These are phyloP conservation scores for Muscidifurax raptorellus DNA, from an alignment of 1,140 invertebrate genomes.

Conservation along the genomic window DNA sequence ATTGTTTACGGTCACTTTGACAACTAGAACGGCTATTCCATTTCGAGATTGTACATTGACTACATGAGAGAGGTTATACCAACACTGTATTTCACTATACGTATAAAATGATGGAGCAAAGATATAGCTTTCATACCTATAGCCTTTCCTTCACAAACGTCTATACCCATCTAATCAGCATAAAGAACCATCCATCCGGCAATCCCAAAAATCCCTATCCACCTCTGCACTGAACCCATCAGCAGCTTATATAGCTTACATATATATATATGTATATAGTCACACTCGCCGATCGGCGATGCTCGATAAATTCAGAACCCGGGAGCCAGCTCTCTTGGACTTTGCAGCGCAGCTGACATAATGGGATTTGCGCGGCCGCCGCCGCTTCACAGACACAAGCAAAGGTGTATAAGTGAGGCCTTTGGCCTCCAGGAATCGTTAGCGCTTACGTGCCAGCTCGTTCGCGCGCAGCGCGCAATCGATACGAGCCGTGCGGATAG, in stretches of 20 bases:
- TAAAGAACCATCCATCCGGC: too few species aligned
- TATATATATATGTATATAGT: too few species aligned
- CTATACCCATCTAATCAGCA: too few species aligned
- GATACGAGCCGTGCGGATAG: slow-evolving; percentile 3
- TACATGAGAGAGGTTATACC: too few species aligned
- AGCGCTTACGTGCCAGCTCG: slow-evolving; percentile 63
- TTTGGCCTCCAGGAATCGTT: slow-evolving; percentile 63
- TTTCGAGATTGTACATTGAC: too few species aligned
- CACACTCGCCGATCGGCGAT: neutral
- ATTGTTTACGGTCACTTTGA: neutral
- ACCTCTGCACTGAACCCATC: neutral
- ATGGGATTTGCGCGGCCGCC: slow-evolving; percentile 51
- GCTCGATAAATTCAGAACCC: slow-evolving; percentile 29
- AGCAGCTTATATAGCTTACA: too few species aligned
- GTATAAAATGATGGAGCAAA: too few species aligned
- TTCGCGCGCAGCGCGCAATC: slow-evolving; percentile 54
- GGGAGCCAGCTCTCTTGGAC: neutral
- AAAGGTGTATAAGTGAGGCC: slow-evolving; percentile 49
- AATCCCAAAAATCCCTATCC: too few species aligned
- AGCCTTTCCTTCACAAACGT: too few species aligned
- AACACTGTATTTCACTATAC: too few species aligned
- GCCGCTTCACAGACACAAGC: slow-evolving; percentile 29
- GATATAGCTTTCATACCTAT: too few species aligned
- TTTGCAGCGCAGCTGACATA: slow-evolving; percentile 29
- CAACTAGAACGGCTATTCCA: too few species aligned